phyloP scores from a whole-genome alignment of 2,888 invertebrate genomes.

The Atethmia centrago region DNA sequence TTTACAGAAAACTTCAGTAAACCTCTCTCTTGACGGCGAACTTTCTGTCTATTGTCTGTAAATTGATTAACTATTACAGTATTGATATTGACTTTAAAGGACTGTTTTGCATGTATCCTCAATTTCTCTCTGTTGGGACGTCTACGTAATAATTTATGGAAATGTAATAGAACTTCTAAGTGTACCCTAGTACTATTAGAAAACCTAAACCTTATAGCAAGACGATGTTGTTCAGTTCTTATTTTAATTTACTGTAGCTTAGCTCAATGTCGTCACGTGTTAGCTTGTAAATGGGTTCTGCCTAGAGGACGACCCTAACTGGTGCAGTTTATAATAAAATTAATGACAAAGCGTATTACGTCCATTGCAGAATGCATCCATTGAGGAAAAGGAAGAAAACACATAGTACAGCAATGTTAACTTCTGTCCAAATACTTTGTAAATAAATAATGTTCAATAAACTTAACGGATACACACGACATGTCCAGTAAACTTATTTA shows the following conservation, averaged over 20 bases:
- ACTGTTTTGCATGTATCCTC: slow-evolving; percentile 81
- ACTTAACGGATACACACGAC: slow-evolving; percentile 55
- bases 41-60: slow-evolving; percentile 64
- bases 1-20: slow-evolving; percentile 68
- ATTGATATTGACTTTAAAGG: slow-evolving; percentile 54
- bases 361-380: slow-evolving; percentile 89
- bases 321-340: slow-evolving; percentile 61
- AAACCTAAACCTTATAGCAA: slow-evolving; percentile 62
- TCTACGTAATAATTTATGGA: slow-evolving; percentile 54
- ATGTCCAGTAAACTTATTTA: slow-evolving; percentile 61
- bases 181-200: slow-evolving; percentile 70
- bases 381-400: slow-evolving; percentile 86
- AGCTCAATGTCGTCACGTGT: slow-evolving; percentile 86
- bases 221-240: slow-evolving; percentile 65
- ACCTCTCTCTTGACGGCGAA: slow-evolving; percentile 68
- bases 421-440: slow-evolving; percentile 79
- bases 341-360: slow-evolving; percentile 85
- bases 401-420: slow-evolving; percentile 83
- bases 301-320: slow-evolving; percentile 65
- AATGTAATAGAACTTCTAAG: slow-evolving; percentile 68
- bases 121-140: slow-evolving; percentile 68
- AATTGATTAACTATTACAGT: slow-evolving; percentile 57
- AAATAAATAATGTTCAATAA: slow-evolving; percentile 66
- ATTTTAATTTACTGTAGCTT: slow-evolving; percentile 79
- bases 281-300: slow-evolving; percentile 74